These are phyloP conservation scores for Eulemur coronatus DNA, from an alignment of 2,797 vertebrate species.

Conservation along the genomic window DNA sequence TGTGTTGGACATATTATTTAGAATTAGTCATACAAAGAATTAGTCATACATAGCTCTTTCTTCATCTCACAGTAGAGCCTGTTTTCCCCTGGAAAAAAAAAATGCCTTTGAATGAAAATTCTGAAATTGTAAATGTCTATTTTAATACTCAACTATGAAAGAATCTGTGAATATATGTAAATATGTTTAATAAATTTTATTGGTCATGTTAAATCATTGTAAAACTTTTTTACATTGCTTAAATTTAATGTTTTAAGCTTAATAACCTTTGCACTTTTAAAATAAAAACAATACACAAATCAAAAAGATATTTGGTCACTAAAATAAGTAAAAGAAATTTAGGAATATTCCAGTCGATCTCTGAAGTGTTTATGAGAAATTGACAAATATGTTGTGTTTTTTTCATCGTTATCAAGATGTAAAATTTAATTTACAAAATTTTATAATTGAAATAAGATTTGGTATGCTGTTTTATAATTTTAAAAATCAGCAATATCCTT, in stretches of 20 bases:
- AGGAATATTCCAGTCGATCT: constrained; percentile 42
- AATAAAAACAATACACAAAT: constrained; percentile 69
- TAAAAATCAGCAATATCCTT: constrained; percentile 66
- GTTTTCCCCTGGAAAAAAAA: constrained; percentile 90
- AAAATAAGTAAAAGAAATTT: constrained; percentile 65
- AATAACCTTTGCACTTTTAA: constrained; percentile 80
- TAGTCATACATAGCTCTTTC: constrained; percentile 85
- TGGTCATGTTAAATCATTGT: constrained; percentile 92
- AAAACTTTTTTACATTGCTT: constrained; percentile 81
- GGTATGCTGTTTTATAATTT: constrained; percentile 68
- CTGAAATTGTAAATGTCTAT: constrained; percentile 99
- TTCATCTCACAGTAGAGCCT: constrained; percentile 94
- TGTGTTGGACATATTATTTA: constrained; percentile 86
- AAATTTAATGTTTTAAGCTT: constrained; percentile 71
- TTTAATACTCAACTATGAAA: constrained; percentile 99
- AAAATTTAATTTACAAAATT: constrained; percentile 66
- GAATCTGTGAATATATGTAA: constrained; percentile 98
- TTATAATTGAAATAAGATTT: constrained; percentile 71
- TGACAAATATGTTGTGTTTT: constrained; percentile 62
- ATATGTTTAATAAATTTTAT: constrained; percentile 99
- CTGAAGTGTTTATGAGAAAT: constrained; percentile 62
- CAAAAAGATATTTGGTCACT: constrained; percentile 61
- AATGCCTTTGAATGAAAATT: constrained; percentile 98
- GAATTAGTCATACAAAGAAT: constrained; percentile 84
- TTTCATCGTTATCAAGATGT: constrained; percentile 64